Conservation (phyloP, 2,888 invertebrate species). For the Dugesia japonica region DNA sequence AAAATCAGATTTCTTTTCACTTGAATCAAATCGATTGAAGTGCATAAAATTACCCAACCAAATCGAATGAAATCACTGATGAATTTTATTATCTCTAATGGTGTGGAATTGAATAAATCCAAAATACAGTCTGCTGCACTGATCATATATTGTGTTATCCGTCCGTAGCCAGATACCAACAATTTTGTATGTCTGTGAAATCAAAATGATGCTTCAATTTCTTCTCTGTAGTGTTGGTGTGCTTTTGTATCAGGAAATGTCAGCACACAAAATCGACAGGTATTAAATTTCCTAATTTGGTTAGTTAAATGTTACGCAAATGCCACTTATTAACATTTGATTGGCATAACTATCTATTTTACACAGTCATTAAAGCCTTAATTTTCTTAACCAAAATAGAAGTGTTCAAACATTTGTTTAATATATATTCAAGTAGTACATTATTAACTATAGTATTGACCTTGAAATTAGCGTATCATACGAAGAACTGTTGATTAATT, state of each 20-base stretch:
- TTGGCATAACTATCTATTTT: not conserved
- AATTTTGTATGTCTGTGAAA: not conserved
- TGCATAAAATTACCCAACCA: conserved; percentile 20
- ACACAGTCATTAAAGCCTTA: too few relatives aligned
- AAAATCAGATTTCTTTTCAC: not conserved
- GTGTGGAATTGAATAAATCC: not conserved
- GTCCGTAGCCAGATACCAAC: not conserved
- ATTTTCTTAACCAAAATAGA: too few relatives aligned
- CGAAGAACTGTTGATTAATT: too few relatives aligned
- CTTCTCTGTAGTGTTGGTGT: not conserved
- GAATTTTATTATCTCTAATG: not conserved
- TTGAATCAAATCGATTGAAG: not conserved
- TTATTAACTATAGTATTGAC: too few relatives aligned
- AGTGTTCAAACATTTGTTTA: too few relatives aligned
- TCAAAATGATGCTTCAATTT: not conserved
- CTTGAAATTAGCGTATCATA: too few relatives aligned
- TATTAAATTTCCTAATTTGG: not conserved
- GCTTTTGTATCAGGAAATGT: conserved; percentile 11
- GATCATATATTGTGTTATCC: not conserved
- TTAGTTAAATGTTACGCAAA: conserved; percentile 1
- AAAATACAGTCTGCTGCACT: not conserved
- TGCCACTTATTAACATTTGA: conserved; percentile 14
- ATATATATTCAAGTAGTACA: too few relatives aligned
- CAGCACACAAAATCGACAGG: not conserved
- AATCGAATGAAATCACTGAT: not conserved